phyloP scores from a whole-genome alignment of 2,888 invertebrate genomes.

The Eudasyphora cyanicolor region DNA sequence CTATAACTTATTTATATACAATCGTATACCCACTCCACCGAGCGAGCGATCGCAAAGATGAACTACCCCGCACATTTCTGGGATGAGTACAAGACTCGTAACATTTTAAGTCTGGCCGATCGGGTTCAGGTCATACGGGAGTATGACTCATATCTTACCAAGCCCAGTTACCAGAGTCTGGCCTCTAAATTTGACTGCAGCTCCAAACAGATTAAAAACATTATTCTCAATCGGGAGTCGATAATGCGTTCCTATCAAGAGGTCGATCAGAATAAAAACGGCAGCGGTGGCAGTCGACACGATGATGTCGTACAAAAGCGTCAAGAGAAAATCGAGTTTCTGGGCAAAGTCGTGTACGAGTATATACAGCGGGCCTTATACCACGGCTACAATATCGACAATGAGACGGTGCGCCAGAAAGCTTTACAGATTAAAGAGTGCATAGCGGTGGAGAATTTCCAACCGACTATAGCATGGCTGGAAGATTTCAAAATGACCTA shows the following conservation, averaged over 20 bases:
- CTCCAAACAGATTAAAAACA: constrained; percentile 72
- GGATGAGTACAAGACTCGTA: constrained; percentile 67
- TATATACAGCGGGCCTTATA: constrained; percentile 69
- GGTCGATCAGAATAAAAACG: constrained; percentile 35
- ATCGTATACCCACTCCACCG: background rate
- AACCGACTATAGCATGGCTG: constrained; percentile 71
- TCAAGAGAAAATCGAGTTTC: constrained; percentile 68
- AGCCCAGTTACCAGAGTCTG: constrained; percentile 69
- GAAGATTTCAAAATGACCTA: constrained; percentile 69
- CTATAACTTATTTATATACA: background rate
- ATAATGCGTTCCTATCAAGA: constrained; percentile 63
- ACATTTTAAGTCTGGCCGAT: constrained; percentile 69
- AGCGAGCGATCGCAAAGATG: constrained; percentile 32
- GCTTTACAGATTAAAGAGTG: constrained; percentile 71
- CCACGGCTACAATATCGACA: constrained; percentile 62
- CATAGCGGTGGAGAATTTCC: constrained; percentile 71
- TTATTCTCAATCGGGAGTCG: constrained; percentile 67
- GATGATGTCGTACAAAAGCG: constrained; percentile 64
- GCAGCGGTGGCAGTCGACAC: too few species aligned
- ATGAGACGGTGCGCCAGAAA: constrained; percentile 64
- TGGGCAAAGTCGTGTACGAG: constrained; percentile 70
- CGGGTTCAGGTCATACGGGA: constrained; percentile 70
- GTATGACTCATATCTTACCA: constrained; percentile 65
- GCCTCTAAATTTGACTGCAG: constrained; percentile 70
- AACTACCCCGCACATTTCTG: constrained; percentile 44